Conservation (phyloP, 2,113 vertebrate genomes). For the Plectropomus leopardus region DNA sequence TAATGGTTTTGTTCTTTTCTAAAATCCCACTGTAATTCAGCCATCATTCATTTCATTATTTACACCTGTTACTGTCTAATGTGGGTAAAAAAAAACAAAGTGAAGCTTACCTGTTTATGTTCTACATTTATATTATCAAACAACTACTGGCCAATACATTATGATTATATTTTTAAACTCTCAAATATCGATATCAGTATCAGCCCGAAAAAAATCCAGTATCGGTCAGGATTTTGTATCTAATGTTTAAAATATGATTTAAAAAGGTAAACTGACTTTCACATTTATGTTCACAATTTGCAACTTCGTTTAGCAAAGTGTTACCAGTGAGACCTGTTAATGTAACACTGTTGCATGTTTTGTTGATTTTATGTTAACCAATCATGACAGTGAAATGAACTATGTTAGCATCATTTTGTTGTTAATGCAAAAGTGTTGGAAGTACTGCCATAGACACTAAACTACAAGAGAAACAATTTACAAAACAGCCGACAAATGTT, state of each 20-base stretch:
- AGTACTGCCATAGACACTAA: neutral
- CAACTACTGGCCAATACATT: neutral
- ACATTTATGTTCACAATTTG: neutral
- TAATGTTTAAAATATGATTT: neutral
- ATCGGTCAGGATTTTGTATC: neutral
- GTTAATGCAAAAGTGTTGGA: neutral
- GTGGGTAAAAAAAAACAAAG: neutral
- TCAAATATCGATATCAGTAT: neutral
- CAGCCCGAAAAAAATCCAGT: no score
- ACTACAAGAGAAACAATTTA: no score
- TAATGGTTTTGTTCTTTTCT: neutral
- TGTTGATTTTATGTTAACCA: neutral
- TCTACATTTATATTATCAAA: neutral
- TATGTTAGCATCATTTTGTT: no score
- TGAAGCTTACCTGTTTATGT: neutral
- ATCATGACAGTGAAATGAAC: neutral
- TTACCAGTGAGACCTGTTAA: neutral
- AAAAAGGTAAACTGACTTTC: no score
- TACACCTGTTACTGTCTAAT: neutral
- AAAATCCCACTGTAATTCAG: neutral
- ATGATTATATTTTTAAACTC: neutral
- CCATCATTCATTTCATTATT: neutral
- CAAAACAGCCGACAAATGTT: neutral
- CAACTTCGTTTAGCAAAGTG: neutral
- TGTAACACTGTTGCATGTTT: neutral